phyloP scores from a whole-genome alignment of 2,797 vertebrate species.

The Allobates femoralis region DNA sequence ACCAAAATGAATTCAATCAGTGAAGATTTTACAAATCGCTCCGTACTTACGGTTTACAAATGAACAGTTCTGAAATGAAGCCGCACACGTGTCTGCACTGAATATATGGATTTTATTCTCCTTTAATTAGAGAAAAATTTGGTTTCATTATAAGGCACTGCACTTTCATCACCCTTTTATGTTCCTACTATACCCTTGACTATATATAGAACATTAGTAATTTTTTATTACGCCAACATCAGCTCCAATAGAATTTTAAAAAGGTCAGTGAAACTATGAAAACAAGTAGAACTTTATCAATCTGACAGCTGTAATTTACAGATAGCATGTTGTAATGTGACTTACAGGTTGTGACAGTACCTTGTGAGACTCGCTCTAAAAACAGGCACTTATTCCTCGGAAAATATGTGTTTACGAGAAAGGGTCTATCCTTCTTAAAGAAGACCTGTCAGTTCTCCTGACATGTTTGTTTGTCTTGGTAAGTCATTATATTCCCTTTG shows the following conservation, averaged over 20 bases:
- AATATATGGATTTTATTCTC: constrained; percentile 22
- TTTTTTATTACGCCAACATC: constrained; percentile 41
- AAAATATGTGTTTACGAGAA: constrained; percentile 13
- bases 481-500: too few relatives aligned
- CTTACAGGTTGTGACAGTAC: constrained; percentile 43
- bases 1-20: constrained; percentile 26
- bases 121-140: constrained; percentile 27
- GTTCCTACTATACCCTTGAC: constrained; percentile 31
- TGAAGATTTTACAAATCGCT: constrained; percentile 7
- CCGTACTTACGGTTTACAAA: constrained; percentile 17
- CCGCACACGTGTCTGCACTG: neutral
- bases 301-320: constrained; percentile 46
- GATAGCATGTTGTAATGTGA: constrained; percentile 34
- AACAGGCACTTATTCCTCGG: neutral
- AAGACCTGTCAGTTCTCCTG: too few relatives aligned
- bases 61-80: neutral
- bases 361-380: neutral
- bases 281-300: constrained; percentile 50
- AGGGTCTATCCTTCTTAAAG: constrained; percentile 1
- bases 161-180: constrained; percentile 11
- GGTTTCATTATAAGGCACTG: constrained; percentile 29
- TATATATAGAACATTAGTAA: constrained; percentile 44
- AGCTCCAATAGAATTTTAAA: constrained; percentile 49
- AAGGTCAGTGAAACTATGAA: constrained; percentile 53
- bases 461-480: too few relatives aligned